Evolutionary conservation across 2,113 vertebrate genomes (phyloP).

Genomic region (Chlorocebus sabaeus): DNA sequence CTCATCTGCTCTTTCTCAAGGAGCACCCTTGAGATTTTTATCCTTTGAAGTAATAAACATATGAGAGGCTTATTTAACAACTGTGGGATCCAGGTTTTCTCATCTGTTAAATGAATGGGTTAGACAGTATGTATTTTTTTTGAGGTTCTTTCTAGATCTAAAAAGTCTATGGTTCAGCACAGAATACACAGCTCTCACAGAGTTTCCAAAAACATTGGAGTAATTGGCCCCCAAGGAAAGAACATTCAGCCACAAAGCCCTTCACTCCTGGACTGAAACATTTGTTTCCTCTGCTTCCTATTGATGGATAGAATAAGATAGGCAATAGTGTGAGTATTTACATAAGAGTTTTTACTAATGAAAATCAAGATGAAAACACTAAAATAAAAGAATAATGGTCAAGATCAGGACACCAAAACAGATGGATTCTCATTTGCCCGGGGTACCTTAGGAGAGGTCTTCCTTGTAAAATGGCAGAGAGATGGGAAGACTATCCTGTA

Average conservation of each 20-base stretch:
- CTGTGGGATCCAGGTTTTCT: neutral
- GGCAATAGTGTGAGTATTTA: neutral
- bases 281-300: neutral
- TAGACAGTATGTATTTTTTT: neutral
- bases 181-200: conserved; percentile 12
- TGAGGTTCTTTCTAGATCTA: conserved; percentile 6
- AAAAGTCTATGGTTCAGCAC: conserved; percentile 2
- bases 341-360: neutral
- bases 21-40: neutral
- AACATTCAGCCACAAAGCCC: conserved; percentile 11
- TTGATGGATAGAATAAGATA: neutral
- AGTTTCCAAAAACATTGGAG: conserved; percentile 32
- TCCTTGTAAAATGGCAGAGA: neutral
- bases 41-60: neutral
- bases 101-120: neutral
- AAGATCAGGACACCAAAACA: neutral
- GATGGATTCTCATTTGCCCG: neutral
- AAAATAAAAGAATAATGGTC: neutral
- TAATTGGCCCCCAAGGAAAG: conserved; percentile 37
- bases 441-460: neutral
- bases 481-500: neutral
- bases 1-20: neutral
- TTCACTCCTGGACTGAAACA: neutral
- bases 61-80: neutral
- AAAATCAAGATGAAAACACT: neutral